Conservation (phyloP, 2,797 vertebrate genomes). For the Danio choprae region DNA sequence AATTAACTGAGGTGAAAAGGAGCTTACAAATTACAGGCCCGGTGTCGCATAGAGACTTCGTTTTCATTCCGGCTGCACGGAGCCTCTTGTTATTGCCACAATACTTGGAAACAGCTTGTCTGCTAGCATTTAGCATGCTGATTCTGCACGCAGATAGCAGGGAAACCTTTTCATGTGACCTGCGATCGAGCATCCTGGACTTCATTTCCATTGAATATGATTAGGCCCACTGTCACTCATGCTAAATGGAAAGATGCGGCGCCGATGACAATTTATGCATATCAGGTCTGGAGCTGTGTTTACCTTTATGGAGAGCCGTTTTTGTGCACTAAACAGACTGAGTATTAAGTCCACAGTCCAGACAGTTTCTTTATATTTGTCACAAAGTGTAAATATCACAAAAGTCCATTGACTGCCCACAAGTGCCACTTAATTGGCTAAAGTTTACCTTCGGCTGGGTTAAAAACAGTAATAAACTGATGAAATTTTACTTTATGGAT, state of each 20-base stretch:
- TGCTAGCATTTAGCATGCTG: constrained; percentile 57
- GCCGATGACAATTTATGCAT: constrained; percentile 76
- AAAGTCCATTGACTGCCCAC: constrained; percentile 64
- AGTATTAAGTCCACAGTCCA: constrained; percentile 85
- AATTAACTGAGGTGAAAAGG: constrained; percentile 56
- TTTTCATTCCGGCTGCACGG: constrained; percentile 33
- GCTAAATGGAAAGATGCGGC: constrained; percentile 69
- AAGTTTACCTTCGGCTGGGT: constrained; percentile 72
- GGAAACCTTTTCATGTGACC: constrained; percentile 60
- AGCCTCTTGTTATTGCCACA: constrained; percentile 37
- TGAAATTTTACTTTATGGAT: constrained; percentile 73
- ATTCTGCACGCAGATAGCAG: constrained; percentile 50
- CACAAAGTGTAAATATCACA: constrained; percentile 82
- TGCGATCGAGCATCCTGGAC: constrained; percentile 58
- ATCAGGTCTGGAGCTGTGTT: constrained; percentile 74
- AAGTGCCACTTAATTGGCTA: constrained; percentile 78
- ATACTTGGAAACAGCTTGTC: constrained; percentile 50
- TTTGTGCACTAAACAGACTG: constrained; percentile 75
- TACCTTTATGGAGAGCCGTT: constrained; percentile 74
- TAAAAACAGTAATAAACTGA: constrained; percentile 72
- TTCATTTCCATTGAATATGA: constrained; percentile 63
- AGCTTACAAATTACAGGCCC: constrained; percentile 50
- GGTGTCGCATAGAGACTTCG: constrained; percentile 27
- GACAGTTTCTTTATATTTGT: constrained; percentile 71
- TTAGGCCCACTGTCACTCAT: constrained; percentile 74